These are phyloP conservation scores for Ctenodactylus gundi DNA, from an alignment of 2,113 vertebrate genomes.

Conservation along the genomic window DNA sequence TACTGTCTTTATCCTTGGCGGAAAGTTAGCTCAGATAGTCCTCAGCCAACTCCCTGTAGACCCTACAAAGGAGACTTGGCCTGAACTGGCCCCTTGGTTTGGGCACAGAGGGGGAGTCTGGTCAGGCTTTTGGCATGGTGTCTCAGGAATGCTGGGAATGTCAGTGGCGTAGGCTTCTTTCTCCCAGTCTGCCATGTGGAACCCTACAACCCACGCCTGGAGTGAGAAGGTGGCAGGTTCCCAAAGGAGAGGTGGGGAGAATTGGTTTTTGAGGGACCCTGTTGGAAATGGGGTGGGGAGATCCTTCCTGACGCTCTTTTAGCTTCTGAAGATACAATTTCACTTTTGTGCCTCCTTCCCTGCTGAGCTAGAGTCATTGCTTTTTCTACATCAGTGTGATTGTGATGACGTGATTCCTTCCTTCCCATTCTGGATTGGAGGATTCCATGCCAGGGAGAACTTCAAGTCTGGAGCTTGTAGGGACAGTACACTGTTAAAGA, in stretches of 20 bases:
- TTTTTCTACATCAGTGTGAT: neutral
- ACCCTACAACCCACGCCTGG: constrained; percentile 40
- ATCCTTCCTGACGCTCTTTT: neutral
- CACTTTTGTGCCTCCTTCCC: neutral
- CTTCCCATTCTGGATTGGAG: neutral
- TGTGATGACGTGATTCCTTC: neutral
- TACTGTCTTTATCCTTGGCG: neutral
- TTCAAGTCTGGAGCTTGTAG: neutral
- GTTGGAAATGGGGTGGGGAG: neutral
- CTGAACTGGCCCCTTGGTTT: neutral
- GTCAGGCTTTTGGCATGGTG: constrained; percentile 43
- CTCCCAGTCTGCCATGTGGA: constrained; percentile 46
- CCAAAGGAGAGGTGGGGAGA: constrained; percentile 20
- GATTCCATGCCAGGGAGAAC: neutral
- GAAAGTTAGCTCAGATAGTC: neutral
- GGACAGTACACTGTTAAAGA: neutral
- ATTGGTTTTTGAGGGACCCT: neutral
- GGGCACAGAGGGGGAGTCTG: constrained; percentile 44
- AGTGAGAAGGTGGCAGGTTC: constrained; percentile 56
- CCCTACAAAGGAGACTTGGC: neutral
- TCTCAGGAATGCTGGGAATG: constrained; percentile 77
- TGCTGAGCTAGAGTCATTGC: neutral
- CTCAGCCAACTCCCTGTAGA: neutral
- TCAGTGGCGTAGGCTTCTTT: constrained; percentile 47
- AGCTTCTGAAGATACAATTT: neutral